Conservation (phyloP, 2,888 invertebrate genomes). For the Strigamia crassipes region DNA sequence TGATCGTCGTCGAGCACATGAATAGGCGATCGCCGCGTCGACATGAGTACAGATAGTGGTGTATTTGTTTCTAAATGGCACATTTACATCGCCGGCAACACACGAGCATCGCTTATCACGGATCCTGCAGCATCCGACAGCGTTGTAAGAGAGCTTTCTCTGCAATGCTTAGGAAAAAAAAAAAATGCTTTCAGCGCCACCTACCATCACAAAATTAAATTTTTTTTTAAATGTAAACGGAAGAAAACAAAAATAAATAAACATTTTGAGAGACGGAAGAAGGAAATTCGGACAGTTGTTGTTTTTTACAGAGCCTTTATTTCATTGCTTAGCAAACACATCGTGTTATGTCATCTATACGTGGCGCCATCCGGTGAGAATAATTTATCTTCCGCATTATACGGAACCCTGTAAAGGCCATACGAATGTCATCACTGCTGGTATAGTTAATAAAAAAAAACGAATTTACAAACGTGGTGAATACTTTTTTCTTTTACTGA, state of each 20-base stretch:
- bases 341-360: no score
- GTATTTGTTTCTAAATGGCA: neutral
- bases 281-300: no score
- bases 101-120: neutral
- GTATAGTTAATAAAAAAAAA: no score
- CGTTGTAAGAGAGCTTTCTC: neutral
- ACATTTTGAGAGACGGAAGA: neutral
- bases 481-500: constrained; percentile 2
- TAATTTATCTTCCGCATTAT: no score
- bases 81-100: neutral
- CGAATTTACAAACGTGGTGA: neutral
- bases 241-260: neutral
- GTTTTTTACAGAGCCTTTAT: no score
- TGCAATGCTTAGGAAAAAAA: neutral
- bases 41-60: neutral
- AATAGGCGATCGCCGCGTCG: neutral
- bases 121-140: neutral
- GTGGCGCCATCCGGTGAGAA: no score
- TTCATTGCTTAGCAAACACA: no score
- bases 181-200: neutral
- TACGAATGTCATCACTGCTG: no score
- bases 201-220: neutral
- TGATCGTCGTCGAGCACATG: constrained; percentile 73
- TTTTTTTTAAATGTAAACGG: neutral
- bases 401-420: no score